Percentiles rank a stretch among this genome's conserved stretches.
These are phyloP conservation scores for Halichoeres trimaculatus DNA, from an alignment of 2,113 vertebrate species.

Conservation along the genomic window DNA sequence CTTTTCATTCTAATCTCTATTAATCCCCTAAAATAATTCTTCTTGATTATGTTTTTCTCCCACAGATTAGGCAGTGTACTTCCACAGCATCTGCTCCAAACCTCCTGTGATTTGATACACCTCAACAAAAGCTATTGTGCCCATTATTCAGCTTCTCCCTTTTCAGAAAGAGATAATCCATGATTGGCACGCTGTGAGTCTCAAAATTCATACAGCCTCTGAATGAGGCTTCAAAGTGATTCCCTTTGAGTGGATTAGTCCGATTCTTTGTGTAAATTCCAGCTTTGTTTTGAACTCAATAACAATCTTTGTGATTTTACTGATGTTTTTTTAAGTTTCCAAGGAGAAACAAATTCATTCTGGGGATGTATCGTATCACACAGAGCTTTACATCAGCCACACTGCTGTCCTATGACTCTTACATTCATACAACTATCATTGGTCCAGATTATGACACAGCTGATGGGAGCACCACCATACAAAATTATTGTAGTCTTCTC, in stretches of 20 bases:
- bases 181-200: slow-evolving; percentile 54
- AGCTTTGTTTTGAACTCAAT: slow-evolving; percentile 11
- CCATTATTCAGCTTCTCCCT: slow-evolving; percentile 25
- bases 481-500: too few species aligned
- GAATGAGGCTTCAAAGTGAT: slow-evolving; percentile 33
- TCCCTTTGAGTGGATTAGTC: slow-evolving; percentile 25
- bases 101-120: slow-evolving; percentile 50
- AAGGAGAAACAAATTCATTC: slow-evolving; percentile 17
- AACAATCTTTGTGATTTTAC: slow-evolving; percentile 4
- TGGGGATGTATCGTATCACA: slow-evolving; percentile 13
- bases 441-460: not conserved
- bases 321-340: slow-evolving; percentile 26
- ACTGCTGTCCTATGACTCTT: slow-evolving; percentile 5
- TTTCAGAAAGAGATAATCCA: slow-evolving; percentile 57
- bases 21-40: slow-evolving; percentile 51
- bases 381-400: not conserved
- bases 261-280: slow-evolving; percentile 53
- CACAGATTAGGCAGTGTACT: slow-evolving; percentile 56
- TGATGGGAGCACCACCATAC: not conserved
- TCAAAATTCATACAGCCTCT: slow-evolving; percentile 35
- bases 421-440: not conserved
- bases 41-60: slow-evolving; percentile 38
- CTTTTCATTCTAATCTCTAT: slow-evolving; percentile 42
- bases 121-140: slow-evolving; percentile 13
- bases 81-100: slow-evolving; percentile 35